Conservation (phyloP, 2,113 vertebrate genomes). For the Lipophrys pholis region DNA sequence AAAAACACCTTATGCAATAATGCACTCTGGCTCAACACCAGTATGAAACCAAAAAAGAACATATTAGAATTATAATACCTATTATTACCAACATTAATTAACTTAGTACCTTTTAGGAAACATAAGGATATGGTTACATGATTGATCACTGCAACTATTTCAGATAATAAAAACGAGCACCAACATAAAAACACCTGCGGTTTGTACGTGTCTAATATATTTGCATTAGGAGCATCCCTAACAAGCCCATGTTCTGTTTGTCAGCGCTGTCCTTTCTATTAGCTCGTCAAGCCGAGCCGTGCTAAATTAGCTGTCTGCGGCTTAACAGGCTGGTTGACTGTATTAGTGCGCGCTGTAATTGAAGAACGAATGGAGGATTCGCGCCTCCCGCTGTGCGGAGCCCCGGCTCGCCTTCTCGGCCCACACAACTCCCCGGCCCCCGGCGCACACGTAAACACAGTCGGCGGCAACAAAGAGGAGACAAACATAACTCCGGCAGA, state of each 20-base stretch:
- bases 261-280: constrained; percentile 8
- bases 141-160: neutral
- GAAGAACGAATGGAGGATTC: constrained; percentile 20
- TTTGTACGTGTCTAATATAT: constrained; percentile 15
- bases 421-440: constrained; percentile 20
- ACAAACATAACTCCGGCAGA: constrained; percentile 16
- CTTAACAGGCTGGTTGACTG: constrained; percentile 43
- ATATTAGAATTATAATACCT: no score
- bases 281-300: constrained; percentile 41
- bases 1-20: no score
- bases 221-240: constrained; percentile 15
- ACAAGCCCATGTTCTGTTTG: constrained; percentile 5
- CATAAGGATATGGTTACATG: no score
- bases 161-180: neutral
- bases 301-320: constrained; percentile 55
- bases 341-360: constrained; percentile 42
- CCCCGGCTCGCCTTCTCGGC: constrained; percentile 7
- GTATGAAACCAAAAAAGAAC: no score
- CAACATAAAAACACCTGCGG: neutral
- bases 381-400: constrained; percentile 31
- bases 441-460: constrained; percentile 32
- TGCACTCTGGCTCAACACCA: no score
- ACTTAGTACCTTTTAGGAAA: no score
- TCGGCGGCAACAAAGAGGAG: constrained; percentile 32
- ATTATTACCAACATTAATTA: no score